Evolutionary conservation across 2,888 invertebrate genomes (phyloP).

Genomic region (Drosophila nigritarsus): DNA sequence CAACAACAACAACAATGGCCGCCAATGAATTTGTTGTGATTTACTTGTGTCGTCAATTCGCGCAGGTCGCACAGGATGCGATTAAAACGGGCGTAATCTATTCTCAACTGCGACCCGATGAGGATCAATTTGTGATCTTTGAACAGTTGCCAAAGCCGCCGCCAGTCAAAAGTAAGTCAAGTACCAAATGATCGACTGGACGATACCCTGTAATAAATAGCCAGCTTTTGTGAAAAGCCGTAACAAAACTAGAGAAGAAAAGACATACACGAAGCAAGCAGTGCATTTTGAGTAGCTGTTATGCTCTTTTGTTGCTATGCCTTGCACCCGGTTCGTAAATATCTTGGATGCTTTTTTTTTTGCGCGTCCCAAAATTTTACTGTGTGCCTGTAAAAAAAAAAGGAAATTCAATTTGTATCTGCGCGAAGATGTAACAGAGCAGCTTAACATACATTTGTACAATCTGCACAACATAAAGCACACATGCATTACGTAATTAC

Average conservation of each 20-base stretch:
- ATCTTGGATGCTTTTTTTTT: background rate
- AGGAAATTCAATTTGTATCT: too few relatives aligned
- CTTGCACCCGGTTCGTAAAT: background rate
- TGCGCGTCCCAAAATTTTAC: background rate
- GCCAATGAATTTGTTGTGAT: constrained; percentile 71
- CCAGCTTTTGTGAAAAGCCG: background rate
- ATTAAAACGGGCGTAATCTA: constrained; percentile 23
- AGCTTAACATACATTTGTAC: background rate
- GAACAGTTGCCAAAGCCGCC: constrained; percentile 37
- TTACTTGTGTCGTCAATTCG: constrained; percentile 57
- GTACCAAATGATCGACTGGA: background rate
- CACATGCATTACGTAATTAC: background rate
- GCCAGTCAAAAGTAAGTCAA: constrained; percentile 32
- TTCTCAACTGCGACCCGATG: constrained; percentile 55
- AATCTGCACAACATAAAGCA: background rate
- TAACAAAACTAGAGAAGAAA: background rate
- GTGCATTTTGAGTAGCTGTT: background rate
- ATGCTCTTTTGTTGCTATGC: background rate
- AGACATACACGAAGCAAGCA: background rate
- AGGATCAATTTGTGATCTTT: constrained; percentile 43
- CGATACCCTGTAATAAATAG: background rate
- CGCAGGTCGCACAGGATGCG: constrained; percentile 10
- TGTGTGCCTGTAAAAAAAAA: background rate
- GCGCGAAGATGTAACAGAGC: background rate
- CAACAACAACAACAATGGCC: background rate